Evolutionary conservation across 37 sponge, comb jelly and placozoan genomes (phyloP), one percentile per base, ranked within the genome.

Genomic region (Chondrosia reniformis): DNA sequence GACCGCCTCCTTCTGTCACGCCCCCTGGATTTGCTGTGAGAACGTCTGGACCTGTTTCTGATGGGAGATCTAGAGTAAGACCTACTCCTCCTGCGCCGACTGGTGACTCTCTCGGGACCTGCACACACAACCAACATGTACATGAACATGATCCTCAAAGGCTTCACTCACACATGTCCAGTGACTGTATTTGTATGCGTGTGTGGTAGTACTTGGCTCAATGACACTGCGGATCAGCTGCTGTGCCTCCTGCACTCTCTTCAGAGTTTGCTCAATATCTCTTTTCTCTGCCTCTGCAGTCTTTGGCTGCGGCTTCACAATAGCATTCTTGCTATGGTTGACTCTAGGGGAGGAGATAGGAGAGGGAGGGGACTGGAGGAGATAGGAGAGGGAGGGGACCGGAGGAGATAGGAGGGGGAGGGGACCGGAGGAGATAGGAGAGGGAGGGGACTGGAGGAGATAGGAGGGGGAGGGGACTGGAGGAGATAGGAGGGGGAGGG

Each of bases 291-390:
- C 83, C 82, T 84, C 83, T n/a, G 90, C 63, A 15, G 87, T 63
- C n/a, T 76, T 83, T 3, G 79, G 84, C 71, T 95, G 95, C 0
- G 96, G 93, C 79, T 95, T 91, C 56, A 91, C 96, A 27, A 95
- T 92, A 10, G 94, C 96, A 80, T 92, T 92, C 81, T 95, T 95
- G 39, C 94, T 89, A 77, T 95, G 83, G 69, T 94, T 91, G 27
- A 94, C 93, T 41, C 93, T 92, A 66, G 0, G 12, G 0, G 46
- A 37, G 58, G 9, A 28, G 58, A 28, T 3, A 8, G 52, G 52
- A n/a, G n/a, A n/a, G n/a, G n/a, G n/a, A n/a, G n/a, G n/a, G n/a
- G n/a, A n/a, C n/a, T n/a, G n/a, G n/a, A n/a, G n/a, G n/a, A n/a
- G n/a, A n/a, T n/a, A n/a, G n/a, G n/a, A n/a, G n/a, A n/a, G n/a